A percentile compares a stretch with the other conserved stretches of the same genome.
Evolutionary conservation across 2,113 vertebrate species (phyloP).

Genomic region (Triplophysa dalaica): DNA sequence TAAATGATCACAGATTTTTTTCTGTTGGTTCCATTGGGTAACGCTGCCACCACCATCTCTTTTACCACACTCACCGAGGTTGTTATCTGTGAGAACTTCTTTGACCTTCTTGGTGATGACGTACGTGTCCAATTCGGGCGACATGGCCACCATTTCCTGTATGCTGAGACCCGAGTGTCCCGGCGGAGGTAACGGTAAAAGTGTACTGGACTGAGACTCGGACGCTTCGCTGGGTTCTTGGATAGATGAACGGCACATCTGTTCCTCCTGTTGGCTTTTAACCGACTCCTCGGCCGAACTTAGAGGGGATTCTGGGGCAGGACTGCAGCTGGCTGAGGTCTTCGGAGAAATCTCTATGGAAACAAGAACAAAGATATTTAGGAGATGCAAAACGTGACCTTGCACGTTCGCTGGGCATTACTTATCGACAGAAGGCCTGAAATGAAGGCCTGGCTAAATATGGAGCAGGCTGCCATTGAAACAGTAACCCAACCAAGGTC

Average conservation of each 20-base stretch:
- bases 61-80: constrained; percentile 78
- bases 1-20: too few species aligned
- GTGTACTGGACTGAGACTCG: constrained; percentile 77
- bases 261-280: constrained; percentile 82
- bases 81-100: constrained; percentile 89
- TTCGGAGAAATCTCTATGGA: constrained; percentile 87
- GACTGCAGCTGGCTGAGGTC: constrained; percentile 87
- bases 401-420: neutral
- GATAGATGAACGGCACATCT: constrained; percentile 68
- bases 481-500: constrained; percentile 71
- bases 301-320: constrained; percentile 84
- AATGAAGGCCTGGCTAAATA: constrained; percentile 10
- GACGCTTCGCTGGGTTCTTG: constrained; percentile 73
- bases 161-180: constrained; percentile 86
- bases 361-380: constrained; percentile 17
- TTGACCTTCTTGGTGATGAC: constrained; percentile 90
- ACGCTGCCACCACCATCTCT: too few species aligned
- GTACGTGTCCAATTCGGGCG: constrained; percentile 87
- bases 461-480: constrained; percentile 16
- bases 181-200: constrained; percentile 69
- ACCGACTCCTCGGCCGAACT: constrained; percentile 84
- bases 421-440: neutral
- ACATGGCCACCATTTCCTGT: constrained; percentile 86
- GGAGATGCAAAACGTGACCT: neutral
- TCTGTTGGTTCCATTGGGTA: neutral